Conservation (phyloP, 2,888 invertebrate species). For the Eupithecia subumbrata region DNA sequence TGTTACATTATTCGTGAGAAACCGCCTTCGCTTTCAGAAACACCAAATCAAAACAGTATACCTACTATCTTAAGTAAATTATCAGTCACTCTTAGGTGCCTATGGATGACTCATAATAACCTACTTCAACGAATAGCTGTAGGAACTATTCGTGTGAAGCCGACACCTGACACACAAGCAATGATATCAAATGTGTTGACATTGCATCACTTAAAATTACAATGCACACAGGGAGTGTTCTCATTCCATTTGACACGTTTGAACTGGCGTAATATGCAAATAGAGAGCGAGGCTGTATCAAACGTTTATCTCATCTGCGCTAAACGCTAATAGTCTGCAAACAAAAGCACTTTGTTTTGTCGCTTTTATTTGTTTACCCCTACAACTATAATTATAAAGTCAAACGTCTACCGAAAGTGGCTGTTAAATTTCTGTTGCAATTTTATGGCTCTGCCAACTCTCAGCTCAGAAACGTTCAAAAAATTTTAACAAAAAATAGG, state of each 20-base stretch:
- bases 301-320: neutral
- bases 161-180: neutral
- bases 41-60: neutral
- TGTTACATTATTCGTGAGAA: neutral
- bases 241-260: neutral
- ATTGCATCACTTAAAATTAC: neutral
- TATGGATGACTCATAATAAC: neutral
- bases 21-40: neutral
- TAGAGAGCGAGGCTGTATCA: neutral
- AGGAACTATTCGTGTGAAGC: neutral
- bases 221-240: neutral
- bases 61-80: neutral
- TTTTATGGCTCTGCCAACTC: constrained; percentile 78
- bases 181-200: neutral
- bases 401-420: constrained; percentile 69
- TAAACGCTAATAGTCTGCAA: constrained; percentile 4
- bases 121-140: neutral
- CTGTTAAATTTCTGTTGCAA: constrained; percentile 77
- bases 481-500: constrained; percentile 80
- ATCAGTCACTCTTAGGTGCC: neutral
- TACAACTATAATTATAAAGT: constrained; percentile 58
- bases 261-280: neutral
- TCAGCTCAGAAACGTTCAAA: constrained; percentile 73
- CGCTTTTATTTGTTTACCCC: constrained; percentile 28
- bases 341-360: constrained; percentile 1